These are phyloP conservation scores for Drosophila hydei DNA, from an alignment of 1,140 invertebrate species.

Conservation along the genomic window DNA sequence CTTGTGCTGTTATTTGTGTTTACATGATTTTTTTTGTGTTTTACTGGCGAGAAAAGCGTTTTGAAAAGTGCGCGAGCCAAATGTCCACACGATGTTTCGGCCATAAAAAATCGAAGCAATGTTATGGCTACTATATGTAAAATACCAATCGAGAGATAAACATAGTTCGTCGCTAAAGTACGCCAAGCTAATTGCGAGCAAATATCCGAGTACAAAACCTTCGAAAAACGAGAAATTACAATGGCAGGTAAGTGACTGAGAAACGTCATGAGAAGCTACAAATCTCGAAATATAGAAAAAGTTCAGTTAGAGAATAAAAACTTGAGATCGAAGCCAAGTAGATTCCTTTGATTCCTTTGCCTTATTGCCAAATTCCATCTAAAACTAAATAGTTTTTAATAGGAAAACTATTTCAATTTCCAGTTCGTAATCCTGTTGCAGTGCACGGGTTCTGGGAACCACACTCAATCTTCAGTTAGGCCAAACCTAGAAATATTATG, in stretches of 20 bases:
- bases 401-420: too few relatives aligned
- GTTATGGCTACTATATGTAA: constrained; percentile 53
- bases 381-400: too few relatives aligned
- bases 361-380: too few relatives aligned
- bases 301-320: too few relatives aligned
- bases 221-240: constrained; percentile 5
- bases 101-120: constrained; percentile 28
- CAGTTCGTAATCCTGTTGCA: too few relatives aligned
- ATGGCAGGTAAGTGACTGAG: constrained; percentile 14
- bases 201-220: constrained; percentile 12
- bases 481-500: too few relatives aligned
- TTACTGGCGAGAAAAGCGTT: constrained; percentile 14
- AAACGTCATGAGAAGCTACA: too few relatives aligned
- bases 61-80: constrained; percentile 17
- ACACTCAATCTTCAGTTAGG: too few relatives aligned
- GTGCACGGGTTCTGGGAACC: too few relatives aligned
- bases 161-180: constrained; percentile 13
- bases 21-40: constrained; percentile 1
- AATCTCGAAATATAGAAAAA: too few relatives aligned
- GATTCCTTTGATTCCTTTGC: too few relatives aligned
- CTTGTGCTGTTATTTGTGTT: constrained; percentile 19
- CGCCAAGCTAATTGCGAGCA: constrained; percentile 13
- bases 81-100: not conserved
- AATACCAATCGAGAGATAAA: constrained; percentile 37
- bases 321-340: too few relatives aligned